Conservation (phyloP, 2,797 vertebrate genomes). For the Capromys pilorides region DNA sequence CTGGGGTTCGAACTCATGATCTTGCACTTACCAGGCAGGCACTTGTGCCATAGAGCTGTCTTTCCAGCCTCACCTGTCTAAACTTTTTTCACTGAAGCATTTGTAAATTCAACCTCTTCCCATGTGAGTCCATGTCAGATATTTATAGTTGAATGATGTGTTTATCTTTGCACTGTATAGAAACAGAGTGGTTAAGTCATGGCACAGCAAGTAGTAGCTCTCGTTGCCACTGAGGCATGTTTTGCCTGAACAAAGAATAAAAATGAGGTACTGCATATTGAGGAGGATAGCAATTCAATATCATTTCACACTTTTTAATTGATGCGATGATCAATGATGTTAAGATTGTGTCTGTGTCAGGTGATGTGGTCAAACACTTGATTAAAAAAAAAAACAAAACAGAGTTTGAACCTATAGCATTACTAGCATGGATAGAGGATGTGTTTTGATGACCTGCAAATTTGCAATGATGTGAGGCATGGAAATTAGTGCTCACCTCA, state of each 20-base stretch:
- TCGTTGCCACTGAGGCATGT: background rate
- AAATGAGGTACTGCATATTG: background rate
- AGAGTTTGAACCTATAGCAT: slow-evolving; percentile 20
- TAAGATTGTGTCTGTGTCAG: background rate
- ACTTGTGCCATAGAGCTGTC: too few species aligned
- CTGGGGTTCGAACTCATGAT: too few species aligned
- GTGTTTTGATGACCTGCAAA: slow-evolving; percentile 33
- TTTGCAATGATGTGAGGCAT: slow-evolving; percentile 26
- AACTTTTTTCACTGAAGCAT: slow-evolving; percentile 14
- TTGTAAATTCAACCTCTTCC: background rate
- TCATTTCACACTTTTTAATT: slow-evolving; percentile 43
- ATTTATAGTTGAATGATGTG: background rate
- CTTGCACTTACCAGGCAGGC: too few species aligned
- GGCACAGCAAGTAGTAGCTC: background rate
- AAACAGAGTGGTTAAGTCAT: background rate
- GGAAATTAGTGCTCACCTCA: slow-evolving; percentile 56
- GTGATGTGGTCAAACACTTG: slow-evolving; percentile 52
- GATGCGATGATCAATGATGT: slow-evolving; percentile 49
- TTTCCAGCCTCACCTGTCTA: background rate
- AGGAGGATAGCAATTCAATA: slow-evolving; percentile 31
- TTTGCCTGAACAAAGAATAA: slow-evolving; percentile 23
- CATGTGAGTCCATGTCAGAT: background rate
- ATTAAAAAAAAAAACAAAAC: slow-evolving; percentile 23
- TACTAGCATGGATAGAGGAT: background rate
- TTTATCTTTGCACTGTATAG: background rate